phyloP scores from a whole-genome alignment of 2,797 vertebrate species.

The Ataeniobius toweri region DNA sequence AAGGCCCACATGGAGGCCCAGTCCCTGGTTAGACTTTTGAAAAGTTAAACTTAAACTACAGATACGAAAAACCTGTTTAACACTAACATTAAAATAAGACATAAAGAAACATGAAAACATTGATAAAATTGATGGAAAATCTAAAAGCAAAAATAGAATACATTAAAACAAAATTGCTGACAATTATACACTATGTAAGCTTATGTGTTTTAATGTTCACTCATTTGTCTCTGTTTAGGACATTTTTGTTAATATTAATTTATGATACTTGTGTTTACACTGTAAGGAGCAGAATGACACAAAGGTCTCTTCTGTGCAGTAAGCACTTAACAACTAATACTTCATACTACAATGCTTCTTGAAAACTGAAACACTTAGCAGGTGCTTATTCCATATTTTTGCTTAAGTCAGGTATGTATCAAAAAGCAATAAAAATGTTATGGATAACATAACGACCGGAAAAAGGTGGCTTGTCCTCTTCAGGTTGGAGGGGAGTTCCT shows the following conservation, averaged over 20 bases:
- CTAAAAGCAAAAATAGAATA: too few species aligned
- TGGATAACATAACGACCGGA: not conserved
- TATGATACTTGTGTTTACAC: not conserved
- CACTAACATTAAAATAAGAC: not conserved
- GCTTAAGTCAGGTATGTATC: not conserved
- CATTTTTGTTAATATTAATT: not conserved
- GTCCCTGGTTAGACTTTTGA: not conserved
- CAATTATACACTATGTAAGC: not conserved
- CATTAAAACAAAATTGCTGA: not conserved
- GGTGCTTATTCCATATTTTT: not conserved
- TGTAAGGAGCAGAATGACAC: not conserved
- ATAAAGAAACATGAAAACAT: not conserved
- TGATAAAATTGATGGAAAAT: not conserved
- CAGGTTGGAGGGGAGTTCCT: too few species aligned
- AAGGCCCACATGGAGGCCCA: too few species aligned
- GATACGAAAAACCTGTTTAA: too few species aligned
- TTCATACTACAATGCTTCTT: not conserved
- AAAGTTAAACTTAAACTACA: not conserved
- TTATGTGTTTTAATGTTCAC: not conserved
- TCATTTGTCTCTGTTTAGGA: not conserved
- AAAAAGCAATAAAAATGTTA: not conserved
- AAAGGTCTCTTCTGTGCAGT: not conserved
- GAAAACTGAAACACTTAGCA: not conserved
- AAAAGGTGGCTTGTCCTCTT: too few species aligned
- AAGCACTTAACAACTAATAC: not conserved